These are phyloP conservation scores for Peromyscus polionotus DNA, from an alignment of 2,113 vertebrate species.

Conservation along the genomic window DNA sequence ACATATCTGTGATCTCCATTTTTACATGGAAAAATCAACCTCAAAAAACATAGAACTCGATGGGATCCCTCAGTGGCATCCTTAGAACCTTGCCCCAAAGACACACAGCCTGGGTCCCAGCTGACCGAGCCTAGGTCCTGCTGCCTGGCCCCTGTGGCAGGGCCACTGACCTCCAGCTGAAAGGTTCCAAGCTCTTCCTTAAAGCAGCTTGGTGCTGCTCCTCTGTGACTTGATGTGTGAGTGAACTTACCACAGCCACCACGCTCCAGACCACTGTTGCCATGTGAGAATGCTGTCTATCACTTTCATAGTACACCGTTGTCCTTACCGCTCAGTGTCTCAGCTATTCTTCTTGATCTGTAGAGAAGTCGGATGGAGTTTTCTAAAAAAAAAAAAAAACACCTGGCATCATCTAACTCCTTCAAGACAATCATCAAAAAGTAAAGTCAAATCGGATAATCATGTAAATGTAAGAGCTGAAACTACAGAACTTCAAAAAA, in stretches of 20 bases:
- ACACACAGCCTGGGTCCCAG: neutral
- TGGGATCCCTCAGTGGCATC: too few relatives aligned
- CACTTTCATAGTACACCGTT: neutral
- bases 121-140: too few relatives aligned
- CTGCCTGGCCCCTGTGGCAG: neutral
- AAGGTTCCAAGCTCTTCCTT: too few relatives aligned
- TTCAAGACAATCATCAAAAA: neutral
- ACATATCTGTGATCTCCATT: neutral
- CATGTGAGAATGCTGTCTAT: neutral
- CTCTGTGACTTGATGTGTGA: rapidly evolving
- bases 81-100: neutral
- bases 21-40: neutral
- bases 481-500: neutral
- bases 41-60: neutral
- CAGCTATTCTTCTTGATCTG: neutral
- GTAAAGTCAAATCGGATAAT: neutral
- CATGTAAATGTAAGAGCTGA: neutral
- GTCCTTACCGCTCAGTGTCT: neutral
- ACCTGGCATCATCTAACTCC: neutral
- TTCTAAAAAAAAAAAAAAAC: neutral
- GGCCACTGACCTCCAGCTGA: neutral
- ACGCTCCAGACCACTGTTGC: neutral
- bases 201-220: too few relatives aligned
- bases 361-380: neutral
- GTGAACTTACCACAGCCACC: neutral